Percentiles rank a stretch among this genome's conserved stretches.
phyloP scores from a whole-genome alignment of 2,797 vertebrate genomes.

The Centroberyx gerrardi region DNA sequence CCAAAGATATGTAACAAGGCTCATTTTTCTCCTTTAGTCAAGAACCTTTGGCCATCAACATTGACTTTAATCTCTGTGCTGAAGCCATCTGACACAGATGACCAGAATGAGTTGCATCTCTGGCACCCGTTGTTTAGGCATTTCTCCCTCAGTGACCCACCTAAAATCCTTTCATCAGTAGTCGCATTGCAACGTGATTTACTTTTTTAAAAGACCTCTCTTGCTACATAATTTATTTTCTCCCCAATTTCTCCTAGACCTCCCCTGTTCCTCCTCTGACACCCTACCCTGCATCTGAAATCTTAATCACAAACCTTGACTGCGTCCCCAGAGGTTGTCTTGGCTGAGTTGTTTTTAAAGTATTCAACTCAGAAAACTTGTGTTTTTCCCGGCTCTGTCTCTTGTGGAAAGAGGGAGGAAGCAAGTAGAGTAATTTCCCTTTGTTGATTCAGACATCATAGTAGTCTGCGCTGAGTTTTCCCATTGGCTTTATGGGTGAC shows the following conservation, averaged over 20 bases:
- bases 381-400: not conserved
- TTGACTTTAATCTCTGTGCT: slow-evolving; percentile 31
- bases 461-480: not conserved
- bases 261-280: not conserved
- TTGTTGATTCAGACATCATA: not conserved
- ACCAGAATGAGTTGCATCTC: slow-evolving; percentile 53
- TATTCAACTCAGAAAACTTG: not conserved
- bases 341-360: not conserved
- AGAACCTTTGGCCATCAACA: not conserved
- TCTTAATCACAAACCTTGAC: not conserved
- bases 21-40: not conserved
- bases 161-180: slow-evolving; percentile 34
- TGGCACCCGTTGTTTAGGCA: slow-evolving; percentile 16
- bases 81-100: slow-evolving; percentile 43
- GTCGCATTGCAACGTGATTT: slow-evolving; percentile 28
- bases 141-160: not conserved
- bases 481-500: not conserved
- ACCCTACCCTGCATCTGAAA: not conserved
- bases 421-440: not conserved
- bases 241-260: not conserved
- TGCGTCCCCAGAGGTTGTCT: not conserved
- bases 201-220: slow-evolving; percentile 24
- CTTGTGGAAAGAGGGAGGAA: not conserved
- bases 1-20: not conserved
- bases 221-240: slow-evolving; percentile 17